A percentile compares a stretch with the other conserved stretches of the same genome.
These are phyloP conservation scores for Polietes domitor DNA, from an alignment of 2,888 invertebrate genomes.

Conservation along the genomic window DNA sequence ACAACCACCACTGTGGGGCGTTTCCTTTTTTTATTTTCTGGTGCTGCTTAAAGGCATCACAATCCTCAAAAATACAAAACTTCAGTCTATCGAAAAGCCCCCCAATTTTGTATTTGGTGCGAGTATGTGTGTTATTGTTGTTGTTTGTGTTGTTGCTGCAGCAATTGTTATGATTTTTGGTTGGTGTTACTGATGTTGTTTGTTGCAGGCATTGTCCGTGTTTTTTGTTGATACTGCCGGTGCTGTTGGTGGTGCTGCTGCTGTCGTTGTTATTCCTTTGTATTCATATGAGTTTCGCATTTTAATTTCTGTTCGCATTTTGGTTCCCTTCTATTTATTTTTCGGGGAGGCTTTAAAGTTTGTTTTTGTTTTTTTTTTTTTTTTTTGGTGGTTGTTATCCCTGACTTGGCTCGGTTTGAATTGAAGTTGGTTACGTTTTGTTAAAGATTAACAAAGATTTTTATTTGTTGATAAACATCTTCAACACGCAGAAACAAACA, in stretches of 20 bases:
- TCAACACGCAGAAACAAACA: constrained; percentile 64
- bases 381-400: constrained; percentile 6
- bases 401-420: constrained; percentile 16
- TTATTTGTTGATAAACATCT: constrained; percentile 67
- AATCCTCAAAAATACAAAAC: constrained; percentile 17
- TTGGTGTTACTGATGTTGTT: constrained; percentile 18
- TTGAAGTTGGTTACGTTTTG: constrained; percentile 60
- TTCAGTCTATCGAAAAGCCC: constrained; percentile 49
- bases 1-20: constrained; percentile 1
- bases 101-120: constrained; percentile 16
- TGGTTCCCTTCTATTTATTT: constrained; percentile 3
- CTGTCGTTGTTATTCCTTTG: constrained; percentile 49
- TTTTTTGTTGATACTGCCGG: background rate
- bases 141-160: background rate
- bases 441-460: constrained; percentile 64
- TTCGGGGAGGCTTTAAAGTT: constrained; percentile 29
- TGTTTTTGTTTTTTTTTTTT: constrained; percentile 31
- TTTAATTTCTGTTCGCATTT: constrained; percentile 21
- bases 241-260: constrained; percentile 9
- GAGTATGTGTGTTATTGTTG: constrained; percentile 4
- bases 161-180: constrained; percentile 62
- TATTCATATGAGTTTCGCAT: constrained; percentile 62
- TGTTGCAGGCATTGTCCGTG: background rate
- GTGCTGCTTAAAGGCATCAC: background rate
- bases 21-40: background rate